Conservation (phyloP, 2,797 vertebrate species). For the Chaenodraco wilsoni region DNA sequence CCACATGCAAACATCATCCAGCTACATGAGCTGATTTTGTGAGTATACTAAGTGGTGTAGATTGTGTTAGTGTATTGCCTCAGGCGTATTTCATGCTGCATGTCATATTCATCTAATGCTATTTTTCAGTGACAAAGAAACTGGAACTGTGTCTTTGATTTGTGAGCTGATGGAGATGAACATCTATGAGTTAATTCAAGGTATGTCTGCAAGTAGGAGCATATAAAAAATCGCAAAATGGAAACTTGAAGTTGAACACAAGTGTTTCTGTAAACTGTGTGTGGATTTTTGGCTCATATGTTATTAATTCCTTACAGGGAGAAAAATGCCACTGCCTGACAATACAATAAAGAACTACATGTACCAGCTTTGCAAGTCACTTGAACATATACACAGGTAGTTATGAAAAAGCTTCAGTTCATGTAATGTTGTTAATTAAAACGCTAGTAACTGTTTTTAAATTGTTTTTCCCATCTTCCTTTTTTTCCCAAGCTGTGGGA, state of each 20-base stretch:
- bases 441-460: background rate
- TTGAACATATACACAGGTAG: conserved; percentile 90
- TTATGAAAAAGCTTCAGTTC: conserved; percentile 11
- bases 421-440: background rate
- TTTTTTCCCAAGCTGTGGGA: conserved; percentile 83
- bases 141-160: conserved; percentile 87
- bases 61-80: background rate
- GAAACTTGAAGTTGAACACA: background rate
- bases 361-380: conserved; percentile 90
- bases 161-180: conserved; percentile 96
- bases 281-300: background rate
- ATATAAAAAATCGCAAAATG: background rate
- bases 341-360: conserved; percentile 84
- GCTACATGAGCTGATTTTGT: conserved; percentile 90
- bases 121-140: conserved; percentile 87
- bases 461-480: no score
- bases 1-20: conserved; percentile 88
- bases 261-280: background rate
- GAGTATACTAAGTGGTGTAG: conserved; percentile 69
- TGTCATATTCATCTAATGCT: background rate
- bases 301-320: conserved; percentile 74
- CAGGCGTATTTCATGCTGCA: background rate
- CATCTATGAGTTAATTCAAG: conserved; percentile 92
- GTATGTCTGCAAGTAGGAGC: conserved; percentile 59
- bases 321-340: conserved; percentile 86